Percentiles rank a stretch among this genome's conserved stretches.
These are phyloP conservation scores for Ammospiza maritima DNA, from an alignment of 2,797 vertebrate genomes.

Conservation along the genomic window DNA sequence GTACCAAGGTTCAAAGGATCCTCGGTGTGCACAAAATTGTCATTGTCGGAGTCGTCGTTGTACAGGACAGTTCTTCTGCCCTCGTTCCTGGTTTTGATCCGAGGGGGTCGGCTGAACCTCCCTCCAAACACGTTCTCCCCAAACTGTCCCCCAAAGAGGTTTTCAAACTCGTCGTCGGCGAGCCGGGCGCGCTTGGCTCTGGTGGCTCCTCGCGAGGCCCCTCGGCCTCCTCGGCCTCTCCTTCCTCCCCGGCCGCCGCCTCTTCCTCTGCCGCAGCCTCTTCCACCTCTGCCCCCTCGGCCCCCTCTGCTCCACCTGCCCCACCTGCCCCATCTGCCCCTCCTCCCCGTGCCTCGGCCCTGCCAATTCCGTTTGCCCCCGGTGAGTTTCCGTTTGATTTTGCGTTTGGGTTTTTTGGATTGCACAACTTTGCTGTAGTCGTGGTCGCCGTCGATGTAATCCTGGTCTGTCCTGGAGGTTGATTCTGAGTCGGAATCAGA, in stretches of 20 bases:
- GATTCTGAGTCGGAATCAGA: constrained; percentile 81
- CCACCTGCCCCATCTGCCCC: constrained; percentile 74
- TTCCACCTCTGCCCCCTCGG: constrained; percentile 75
- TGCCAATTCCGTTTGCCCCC: constrained; percentile 76
- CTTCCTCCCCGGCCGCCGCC: constrained; percentile 74
- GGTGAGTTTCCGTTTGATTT: constrained; percentile 68
- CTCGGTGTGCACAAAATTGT: constrained; percentile 85
- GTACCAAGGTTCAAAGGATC: constrained; percentile 96
- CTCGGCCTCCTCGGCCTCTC: constrained; percentile 73
- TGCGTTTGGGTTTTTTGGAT: constrained; percentile 78
- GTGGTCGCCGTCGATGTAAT: constrained; percentile 93
- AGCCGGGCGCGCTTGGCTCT: constrained; percentile 74
- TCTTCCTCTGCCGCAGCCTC: constrained; percentile 78
- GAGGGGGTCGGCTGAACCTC: constrained; percentile 77
- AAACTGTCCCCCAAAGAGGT: constrained; percentile 66
- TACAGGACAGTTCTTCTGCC: constrained; percentile 95
- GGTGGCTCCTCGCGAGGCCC: constrained; percentile 73
- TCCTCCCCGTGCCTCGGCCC: constrained; percentile 76
- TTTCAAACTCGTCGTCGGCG: constrained; percentile 78
- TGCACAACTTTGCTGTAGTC: constrained; percentile 96
- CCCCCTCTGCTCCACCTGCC: constrained; percentile 76
- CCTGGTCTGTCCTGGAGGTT: constrained; percentile 86
- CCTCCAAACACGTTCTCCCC: constrained; percentile 70
- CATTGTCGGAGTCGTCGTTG: constrained; percentile 89
- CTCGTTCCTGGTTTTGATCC: constrained; percentile 95